A percentile compares a stretch with the other conserved stretches of the same genome.
Evolutionary conservation across 2,888 invertebrate species (phyloP).

Genomic region (Macaria notata): DNA sequence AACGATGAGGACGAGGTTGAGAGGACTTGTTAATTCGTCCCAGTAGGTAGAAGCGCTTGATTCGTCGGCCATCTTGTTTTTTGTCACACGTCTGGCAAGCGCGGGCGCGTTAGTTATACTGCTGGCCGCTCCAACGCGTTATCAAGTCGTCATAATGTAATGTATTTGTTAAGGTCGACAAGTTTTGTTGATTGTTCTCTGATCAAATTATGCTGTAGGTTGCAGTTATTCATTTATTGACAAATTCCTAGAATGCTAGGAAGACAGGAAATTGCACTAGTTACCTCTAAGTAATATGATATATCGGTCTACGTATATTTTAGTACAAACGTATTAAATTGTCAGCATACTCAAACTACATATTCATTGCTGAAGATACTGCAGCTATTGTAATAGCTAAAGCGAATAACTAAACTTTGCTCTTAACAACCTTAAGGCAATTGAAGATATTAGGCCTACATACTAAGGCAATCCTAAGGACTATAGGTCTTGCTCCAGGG

Average conservation of each 20-base stretch:
- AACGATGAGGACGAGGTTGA: slow-evolving; percentile 64
- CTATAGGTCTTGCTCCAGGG: no score
- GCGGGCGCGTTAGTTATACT: slow-evolving; percentile 38
- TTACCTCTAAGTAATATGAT: no score
- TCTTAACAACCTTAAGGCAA: no score
- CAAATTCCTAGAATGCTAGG: neutral
- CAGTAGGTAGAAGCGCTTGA: slow-evolving; percentile 54
- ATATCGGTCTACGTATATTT: no score
- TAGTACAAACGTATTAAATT: no score
- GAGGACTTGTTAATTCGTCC: slow-evolving; percentile 72
- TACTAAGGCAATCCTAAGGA: no score
- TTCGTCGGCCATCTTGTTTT: slow-evolving; percentile 36
- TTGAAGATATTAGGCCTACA: no score
- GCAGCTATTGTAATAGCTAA: no score
- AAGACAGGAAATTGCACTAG: no score
- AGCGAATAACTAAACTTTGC: no score
- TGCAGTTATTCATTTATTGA: neutral
- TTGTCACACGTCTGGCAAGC: slow-evolving; percentile 38
- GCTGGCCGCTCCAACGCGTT: slow-evolving; percentile 33
- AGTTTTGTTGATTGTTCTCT: slow-evolving; percentile 21
- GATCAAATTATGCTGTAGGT: slow-evolving; percentile 10
- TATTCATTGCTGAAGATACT: no score
- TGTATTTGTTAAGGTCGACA: slow-evolving; percentile 48
- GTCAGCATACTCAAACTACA: no score
- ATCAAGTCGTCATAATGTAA: slow-evolving; percentile 45